phyloP scores from a whole-genome alignment of 2,113 vertebrate species.

The Cyprinus carpio region DNA sequence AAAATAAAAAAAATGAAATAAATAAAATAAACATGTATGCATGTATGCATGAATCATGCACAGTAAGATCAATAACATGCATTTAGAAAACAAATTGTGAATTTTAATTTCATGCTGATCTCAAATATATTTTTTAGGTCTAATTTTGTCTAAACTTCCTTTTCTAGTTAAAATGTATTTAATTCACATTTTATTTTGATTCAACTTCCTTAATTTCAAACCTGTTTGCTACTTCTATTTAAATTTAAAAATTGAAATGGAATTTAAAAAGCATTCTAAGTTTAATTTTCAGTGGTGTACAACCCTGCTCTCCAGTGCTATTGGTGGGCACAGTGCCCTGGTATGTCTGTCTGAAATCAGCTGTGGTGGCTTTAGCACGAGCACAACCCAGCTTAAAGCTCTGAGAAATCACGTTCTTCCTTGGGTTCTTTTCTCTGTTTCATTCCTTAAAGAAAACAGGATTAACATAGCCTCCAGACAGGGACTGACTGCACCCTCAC shows the following conservation, averaged over 20 bases:
- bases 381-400: conserved; percentile 58
- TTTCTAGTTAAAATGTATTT: too few species aligned
- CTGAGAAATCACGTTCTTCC: conserved; percentile 38
- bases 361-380: conserved; percentile 64
- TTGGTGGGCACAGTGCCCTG: conserved; percentile 34
- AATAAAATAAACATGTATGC: too few species aligned
- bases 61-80: neutral
- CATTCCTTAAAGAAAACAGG: conserved; percentile 54
- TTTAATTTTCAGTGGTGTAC: neutral
- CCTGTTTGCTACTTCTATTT: neutral
- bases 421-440: conserved; percentile 41
- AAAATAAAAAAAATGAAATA: neutral
- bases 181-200: neutral
- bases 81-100: neutral
- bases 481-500: conserved; percentile 33
- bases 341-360: conserved; percentile 45
- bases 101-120: neutral
- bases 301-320: conserved; percentile 22
- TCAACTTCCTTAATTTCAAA: neutral
- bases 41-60: neutral
- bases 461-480: conserved; percentile 57
- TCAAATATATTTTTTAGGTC: too few species aligned
- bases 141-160: too few species aligned
- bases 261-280: neutral
- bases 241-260: neutral